Evolutionary conservation across 2,888 invertebrate species (phyloP).

Genomic region (Entomobrya proxima): DNA sequence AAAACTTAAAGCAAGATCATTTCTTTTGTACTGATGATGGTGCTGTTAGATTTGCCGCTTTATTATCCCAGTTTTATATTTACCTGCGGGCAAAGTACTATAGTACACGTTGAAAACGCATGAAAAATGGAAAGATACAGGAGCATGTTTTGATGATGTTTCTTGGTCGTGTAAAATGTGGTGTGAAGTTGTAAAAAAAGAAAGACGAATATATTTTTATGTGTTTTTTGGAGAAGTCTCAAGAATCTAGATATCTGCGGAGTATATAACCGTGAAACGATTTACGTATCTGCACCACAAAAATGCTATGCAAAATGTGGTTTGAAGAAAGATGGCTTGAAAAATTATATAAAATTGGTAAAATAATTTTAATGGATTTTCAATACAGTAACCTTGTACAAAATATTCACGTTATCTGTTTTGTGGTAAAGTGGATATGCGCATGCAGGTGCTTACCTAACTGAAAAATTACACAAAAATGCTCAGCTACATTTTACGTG

Average conservation of each 20-base stretch:
- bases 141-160: no score
- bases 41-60: slow-evolving; percentile 20
- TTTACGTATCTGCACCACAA: no score
- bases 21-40: neutral
- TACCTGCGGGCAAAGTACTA: slow-evolving; percentile 56
- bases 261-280: no score
- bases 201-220: neutral
- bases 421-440: slow-evolving; percentile 8
- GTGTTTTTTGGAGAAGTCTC: no score
- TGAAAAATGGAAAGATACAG: slow-evolving; percentile 9
- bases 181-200: slow-evolving; percentile 31
- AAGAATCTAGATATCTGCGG: no score
- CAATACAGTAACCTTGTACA: slow-evolving; percentile 37
- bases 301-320: no score
- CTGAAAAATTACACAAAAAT: neutral
- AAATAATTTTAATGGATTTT: slow-evolving; percentile 33
- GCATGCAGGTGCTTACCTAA: neutral
- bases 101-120: neutral
- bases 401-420: neutral
- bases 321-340: no score
- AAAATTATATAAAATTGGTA: no score
- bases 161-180: slow-evolving; percentile 33
- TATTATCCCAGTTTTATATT: neutral
- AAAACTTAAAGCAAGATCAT: neutral
- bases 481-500: no score